These are phyloP conservation scores for Pandemis cinnamomeana DNA, from an alignment of 2,888 invertebrate genomes.

Conservation along the genomic window DNA sequence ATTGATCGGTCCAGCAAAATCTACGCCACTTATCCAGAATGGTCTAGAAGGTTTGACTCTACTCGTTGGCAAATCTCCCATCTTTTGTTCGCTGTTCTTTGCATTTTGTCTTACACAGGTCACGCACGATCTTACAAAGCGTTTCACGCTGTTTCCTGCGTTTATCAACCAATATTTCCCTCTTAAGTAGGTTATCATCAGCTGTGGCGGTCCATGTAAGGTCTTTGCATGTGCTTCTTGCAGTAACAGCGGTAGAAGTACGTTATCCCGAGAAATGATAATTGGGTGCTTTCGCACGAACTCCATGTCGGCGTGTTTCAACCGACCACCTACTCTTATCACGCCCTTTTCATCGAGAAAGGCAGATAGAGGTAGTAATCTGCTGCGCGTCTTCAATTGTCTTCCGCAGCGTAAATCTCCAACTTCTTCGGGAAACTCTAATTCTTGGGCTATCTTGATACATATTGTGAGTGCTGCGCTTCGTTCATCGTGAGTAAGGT, in stretches of 20 bases:
- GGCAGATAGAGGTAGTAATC: background rate
- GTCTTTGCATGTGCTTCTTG: slow-evolving; percentile 25
- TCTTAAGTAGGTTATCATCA: slow-evolving; percentile 8
- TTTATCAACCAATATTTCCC: slow-evolving; percentile 8
- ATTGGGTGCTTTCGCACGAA: slow-evolving; percentile 38
- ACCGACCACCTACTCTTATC: slow-evolving; percentile 39
- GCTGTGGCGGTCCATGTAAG: slow-evolving; percentile 21
- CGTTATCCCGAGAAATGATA: slow-evolving; percentile 15
- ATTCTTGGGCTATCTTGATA: background rate
- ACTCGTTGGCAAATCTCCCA: slow-evolving; percentile 9
- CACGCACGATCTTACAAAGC: slow-evolving; percentile 1
- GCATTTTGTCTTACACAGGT: background rate
- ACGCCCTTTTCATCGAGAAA: slow-evolving; percentile 27
- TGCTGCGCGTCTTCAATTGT: background rate
- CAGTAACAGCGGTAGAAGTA: background rate
- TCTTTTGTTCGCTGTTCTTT: background rate
- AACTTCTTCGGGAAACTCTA: background rate
- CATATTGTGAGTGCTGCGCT: background rate
- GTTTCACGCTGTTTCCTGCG: background rate
- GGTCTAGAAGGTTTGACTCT: slow-evolving; percentile 25
- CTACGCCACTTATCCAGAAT: background rate
- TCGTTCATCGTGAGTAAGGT: background rate
- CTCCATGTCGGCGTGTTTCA: slow-evolving; percentile 28
- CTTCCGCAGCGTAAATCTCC: background rate
- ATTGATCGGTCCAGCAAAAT: slow-evolving; percentile 10